Evolutionary conservation across 2,113 vertebrate species (phyloP).

Genomic region (Leptocoma aspasia): DNA sequence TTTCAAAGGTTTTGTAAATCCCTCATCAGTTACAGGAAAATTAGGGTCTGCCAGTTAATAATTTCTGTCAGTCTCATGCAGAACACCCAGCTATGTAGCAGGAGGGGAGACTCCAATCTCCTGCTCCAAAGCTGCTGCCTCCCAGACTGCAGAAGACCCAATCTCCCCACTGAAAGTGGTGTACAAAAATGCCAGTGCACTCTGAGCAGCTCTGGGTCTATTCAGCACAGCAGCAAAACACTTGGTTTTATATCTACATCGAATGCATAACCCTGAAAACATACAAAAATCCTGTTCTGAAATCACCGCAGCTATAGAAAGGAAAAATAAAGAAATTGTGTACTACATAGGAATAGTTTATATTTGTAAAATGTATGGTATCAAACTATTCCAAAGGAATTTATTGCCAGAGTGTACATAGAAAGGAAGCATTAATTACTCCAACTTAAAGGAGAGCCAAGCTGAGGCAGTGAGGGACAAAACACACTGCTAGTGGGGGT

Average conservation of each 20-base stretch:
- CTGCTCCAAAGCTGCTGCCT: not conserved
- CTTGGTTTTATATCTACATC: not conserved
- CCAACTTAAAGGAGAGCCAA: not conserved
- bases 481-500: accelerated
- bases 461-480: not conserved
- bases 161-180: not conserved
- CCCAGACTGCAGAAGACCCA: not conserved
- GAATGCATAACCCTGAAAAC: not conserved
- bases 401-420: not conserved
- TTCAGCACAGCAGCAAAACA: not conserved
- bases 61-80: not conserved
- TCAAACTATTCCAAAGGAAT: not conserved
- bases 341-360: not conserved
- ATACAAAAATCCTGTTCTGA: not conserved
- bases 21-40: conserved; percentile 26
- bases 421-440: not conserved
- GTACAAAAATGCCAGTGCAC: not conserved
- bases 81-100: not conserved
- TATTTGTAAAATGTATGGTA: not conserved
- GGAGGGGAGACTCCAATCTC: not conserved
- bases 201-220: not conserved
- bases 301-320: not conserved
- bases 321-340: not conserved
- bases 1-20: conserved; percentile 34
- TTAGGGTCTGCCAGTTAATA: not conserved